Conservation (phyloP, 2,797 vertebrate species). For the Sebastes vulpes region DNA sequence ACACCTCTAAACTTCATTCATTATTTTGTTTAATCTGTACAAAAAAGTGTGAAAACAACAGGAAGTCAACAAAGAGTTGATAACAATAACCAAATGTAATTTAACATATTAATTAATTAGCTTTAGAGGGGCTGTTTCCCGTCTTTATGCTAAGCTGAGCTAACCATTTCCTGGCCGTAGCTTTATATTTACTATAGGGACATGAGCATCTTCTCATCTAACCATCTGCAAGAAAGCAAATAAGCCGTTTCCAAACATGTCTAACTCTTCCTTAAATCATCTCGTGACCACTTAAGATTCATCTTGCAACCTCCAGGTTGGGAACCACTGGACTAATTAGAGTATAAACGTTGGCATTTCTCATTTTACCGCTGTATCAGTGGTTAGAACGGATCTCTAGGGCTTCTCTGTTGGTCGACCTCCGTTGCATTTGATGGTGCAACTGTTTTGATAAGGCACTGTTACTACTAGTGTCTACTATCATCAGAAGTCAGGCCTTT, state of each 20-base stretch:
- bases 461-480: conserved; percentile 79
- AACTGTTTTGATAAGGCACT: conserved; percentile 86
- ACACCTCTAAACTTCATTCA: neutral
- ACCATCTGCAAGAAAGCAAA: neutral
- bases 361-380: conserved; percentile 40
- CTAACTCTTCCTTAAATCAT: neutral
- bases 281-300: neutral
- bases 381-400: conserved; percentile 2
- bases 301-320: neutral
- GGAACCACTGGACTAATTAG: conserved; percentile 23
- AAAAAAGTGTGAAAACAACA: neutral
- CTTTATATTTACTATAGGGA: neutral
- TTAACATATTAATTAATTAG: neutral
- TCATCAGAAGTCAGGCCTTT: conserved; percentile 74
- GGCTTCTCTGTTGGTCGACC: conserved; percentile 52
- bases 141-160: conserved; percentile 14
- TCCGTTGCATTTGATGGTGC: conserved; percentile 68
- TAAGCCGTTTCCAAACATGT: neutral
- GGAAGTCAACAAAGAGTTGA: neutral
- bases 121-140: neutral
- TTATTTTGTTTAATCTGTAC: neutral
- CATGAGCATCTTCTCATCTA: neutral
- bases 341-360: conserved; percentile 34
- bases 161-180: neutral
- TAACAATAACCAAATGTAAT: neutral